Evolutionary conservation across 2,797 vertebrate species (phyloP).

Genomic region (Acanthiza pusilla): DNA sequence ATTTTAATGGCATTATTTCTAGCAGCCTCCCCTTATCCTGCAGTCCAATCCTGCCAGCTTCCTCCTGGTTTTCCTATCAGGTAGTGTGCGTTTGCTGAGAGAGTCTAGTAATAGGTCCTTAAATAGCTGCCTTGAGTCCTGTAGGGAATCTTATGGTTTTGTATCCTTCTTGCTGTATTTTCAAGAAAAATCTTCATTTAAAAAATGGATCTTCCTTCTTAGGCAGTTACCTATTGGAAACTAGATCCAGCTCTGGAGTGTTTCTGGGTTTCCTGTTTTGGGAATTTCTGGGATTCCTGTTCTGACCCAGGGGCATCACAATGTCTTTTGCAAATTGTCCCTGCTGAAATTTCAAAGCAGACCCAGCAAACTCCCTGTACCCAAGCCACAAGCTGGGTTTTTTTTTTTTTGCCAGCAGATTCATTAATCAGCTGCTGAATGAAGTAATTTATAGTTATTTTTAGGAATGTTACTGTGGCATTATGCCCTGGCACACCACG

Average conservation of each 20-base stretch:
- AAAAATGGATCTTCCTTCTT: background rate
- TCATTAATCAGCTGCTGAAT: background rate
- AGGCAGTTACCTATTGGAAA: background rate
- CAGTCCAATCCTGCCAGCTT: background rate
- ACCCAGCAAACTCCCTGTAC: background rate
- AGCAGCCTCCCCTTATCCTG: background rate
- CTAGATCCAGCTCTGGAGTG: background rate
- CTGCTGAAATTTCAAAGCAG: background rate
- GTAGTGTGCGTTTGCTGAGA: background rate
- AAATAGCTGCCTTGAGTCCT: background rate
- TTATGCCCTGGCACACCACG: background rate
- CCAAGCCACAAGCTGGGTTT: background rate
- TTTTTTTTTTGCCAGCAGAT: background rate
- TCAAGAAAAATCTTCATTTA: background rate
- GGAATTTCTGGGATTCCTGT: background rate
- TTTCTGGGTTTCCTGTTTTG: background rate
- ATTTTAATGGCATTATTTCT: background rate
- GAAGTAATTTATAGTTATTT: background rate
- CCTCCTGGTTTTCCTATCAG: background rate
- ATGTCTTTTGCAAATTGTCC: background rate
- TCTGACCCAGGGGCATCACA: rapidly evolving
- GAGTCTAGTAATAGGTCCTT: background rate
- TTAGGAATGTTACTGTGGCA: background rate
- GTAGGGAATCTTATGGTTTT: background rate
- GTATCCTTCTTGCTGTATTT: background rate